Conservation (phyloP, 2,113 vertebrate species). For the Ptychochromis oligacanthus region DNA sequence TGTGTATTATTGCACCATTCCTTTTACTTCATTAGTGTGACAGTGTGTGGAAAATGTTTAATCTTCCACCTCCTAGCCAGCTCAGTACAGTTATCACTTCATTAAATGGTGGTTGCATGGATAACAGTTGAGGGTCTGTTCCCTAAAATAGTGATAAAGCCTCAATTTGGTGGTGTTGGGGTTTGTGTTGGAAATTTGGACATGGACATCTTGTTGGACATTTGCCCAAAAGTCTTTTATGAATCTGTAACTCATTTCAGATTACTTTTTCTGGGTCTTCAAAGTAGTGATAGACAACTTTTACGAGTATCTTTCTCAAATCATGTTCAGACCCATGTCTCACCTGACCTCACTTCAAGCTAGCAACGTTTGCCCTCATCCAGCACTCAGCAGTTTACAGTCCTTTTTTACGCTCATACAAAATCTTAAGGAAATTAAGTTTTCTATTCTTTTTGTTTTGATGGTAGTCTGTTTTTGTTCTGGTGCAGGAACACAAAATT, state of each 20-base stretch:
- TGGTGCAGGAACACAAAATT: background rate
- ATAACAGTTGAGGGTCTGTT: background rate
- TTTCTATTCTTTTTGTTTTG: background rate
- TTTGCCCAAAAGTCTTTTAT: fast-evolving
- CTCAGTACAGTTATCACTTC: background rate
- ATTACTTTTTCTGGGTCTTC: background rate
- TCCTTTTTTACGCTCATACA: background rate
- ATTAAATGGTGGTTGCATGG: background rate
- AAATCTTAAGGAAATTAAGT: background rate
- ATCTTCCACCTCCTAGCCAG: too few species aligned
- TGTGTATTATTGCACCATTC: background rate
- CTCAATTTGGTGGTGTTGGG: background rate
- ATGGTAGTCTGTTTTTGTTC: background rate
- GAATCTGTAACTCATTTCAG: background rate
- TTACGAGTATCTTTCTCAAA: too few species aligned
- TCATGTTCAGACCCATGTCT: fast-evolving
- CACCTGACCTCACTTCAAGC: fast-evolving
- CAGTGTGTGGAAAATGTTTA: background rate
- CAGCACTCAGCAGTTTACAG: background rate
- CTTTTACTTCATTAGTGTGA: background rate
- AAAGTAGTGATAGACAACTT: background rate
- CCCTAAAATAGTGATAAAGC: background rate
- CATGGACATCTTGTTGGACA: too few species aligned
- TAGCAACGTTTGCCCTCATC: background rate
- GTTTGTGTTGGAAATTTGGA: background rate